Percentiles rank a stretch among this genome's conserved stretches.
Evolutionary conservation across 2,113 vertebrate species (phyloP).

Genomic region (Maccullochella peelii): DNA sequence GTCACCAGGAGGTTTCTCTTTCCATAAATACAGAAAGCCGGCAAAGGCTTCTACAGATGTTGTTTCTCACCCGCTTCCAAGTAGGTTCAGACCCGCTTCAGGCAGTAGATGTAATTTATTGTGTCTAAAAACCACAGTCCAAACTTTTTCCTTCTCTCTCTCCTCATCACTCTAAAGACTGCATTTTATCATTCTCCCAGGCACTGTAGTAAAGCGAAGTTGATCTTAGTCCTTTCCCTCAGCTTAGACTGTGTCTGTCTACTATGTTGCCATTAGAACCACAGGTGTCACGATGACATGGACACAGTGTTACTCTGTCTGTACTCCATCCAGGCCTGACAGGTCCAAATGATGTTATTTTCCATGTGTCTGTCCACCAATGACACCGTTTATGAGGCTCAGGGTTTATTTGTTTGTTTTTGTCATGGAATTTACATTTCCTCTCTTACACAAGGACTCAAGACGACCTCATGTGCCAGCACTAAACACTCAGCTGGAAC

Average conservation of each 20-base stretch:
- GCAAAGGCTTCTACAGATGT: conserved; percentile 80
- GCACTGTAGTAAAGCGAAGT: conserved; percentile 24
- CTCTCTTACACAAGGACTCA: conserved; percentile 63
- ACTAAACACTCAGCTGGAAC: conserved; percentile 47
- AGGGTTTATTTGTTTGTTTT: conserved; percentile 81
- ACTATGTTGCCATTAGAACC: conserved; percentile 36
- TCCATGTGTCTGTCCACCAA: conserved; percentile 69
- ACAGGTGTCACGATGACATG: conserved; percentile 76
- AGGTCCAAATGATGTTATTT: conserved; percentile 76
- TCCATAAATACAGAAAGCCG: conserved; percentile 83
- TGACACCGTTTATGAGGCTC: conserved; percentile 75
- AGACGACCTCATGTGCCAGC: conserved; percentile 61
- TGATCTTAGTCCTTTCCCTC: conserved; percentile 49
- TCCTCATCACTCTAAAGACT: conserved; percentile 62
- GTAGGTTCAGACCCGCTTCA: conserved; percentile 73
- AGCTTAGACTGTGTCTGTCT: conserved; percentile 20
- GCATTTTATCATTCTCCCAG: conserved; percentile 65
- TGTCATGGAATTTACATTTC: conserved; percentile 80
- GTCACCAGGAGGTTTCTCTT: conserved; percentile 85
- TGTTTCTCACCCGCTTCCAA: conserved; percentile 72
- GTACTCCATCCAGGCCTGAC: conserved; percentile 59
- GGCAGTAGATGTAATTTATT: conserved; percentile 58
- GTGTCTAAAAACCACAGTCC: conserved; percentile 72
- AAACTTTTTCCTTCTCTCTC: conserved; percentile 64
- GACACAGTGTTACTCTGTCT: conserved; percentile 49